A percentile compares a stretch with the other conserved stretches of the same genome.
phyloP scores from a whole-genome alignment of 2,797 vertebrate species.

The Rhinella marina region DNA sequence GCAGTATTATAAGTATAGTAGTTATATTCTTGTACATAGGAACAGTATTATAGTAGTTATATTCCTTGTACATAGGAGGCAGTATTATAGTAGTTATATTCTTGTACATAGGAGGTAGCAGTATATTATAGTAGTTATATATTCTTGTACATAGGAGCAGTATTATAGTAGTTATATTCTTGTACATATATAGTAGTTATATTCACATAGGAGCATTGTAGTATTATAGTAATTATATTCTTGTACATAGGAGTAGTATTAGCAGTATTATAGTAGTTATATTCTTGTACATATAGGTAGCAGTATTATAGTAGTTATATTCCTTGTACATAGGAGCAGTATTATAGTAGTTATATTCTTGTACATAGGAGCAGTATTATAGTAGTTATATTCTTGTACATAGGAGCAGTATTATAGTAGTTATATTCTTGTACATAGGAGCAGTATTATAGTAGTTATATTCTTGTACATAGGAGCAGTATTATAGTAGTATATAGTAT shows the following conservation, averaged over 20 bases:
- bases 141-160: constrained; percentile 2
- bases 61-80: background rate
- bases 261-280: background rate
- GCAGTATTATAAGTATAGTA: constrained; percentile 1
- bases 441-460: too few species aligned
- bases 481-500: background rate
- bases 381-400: too few species aligned
- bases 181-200: constrained; percentile 10
- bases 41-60: background rate
- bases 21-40: background rate
- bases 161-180: constrained; percentile 8
- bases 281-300: constrained; percentile 1
- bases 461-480: background rate
- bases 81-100: constrained; percentile 21
- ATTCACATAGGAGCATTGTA: background rate
- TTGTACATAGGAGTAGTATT: background rate
- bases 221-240: background rate
- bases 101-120: background rate
- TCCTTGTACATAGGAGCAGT: too few species aligned
- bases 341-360: too few species aligned
- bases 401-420: too few species aligned
- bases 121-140: constrained; percentile 2
- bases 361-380: too few species aligned
- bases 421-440: too few species aligned
- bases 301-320: too few species aligned